Base-by-base conservation (phyloP, 1,140 invertebrate genomes). In the Megalopta genalis region DNA sequence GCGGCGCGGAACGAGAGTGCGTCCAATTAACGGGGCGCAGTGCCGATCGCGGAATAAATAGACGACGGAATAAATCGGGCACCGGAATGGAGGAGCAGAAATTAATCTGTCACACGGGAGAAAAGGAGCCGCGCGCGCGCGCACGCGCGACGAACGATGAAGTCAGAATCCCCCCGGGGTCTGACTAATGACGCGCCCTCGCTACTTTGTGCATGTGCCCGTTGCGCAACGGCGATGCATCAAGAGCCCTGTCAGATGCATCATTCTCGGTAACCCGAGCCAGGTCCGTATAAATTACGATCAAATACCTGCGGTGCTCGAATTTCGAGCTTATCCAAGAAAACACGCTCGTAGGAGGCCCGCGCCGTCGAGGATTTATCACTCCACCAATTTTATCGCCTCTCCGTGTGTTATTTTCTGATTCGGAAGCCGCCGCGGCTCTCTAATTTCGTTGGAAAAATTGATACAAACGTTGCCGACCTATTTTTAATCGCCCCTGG, bases 101-200 rank as follows among this genome's bases (percentile, higher is more conserved):
- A n/a, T n/a, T 86, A 77, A 86, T 67, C 77, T 75, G 77, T 74
- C 82, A 39, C 82, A 39, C n/a, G 57, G 62, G 80, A 86, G 84
- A 83, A 86, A 83, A 85, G 82, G 80, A 82, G 72, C n/a, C n/a
- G n/a, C n/a, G n/a, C 72, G 69, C 63, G 32, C 21, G 16, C 18
- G 16, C 82, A 72, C 72, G 69, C 66, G 27, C 18, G 14, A n/a
- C n/a, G 63, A 65, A 37, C 25, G 49, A 16, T 54, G n/a, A 37
- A 77, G 68, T 78, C 68, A 65, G 46, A 49, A n/a, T n/a, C n/a
- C n/a, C n/a, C 25, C 21, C 23, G 52, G 8, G 7, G 85, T 86
- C 85, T 86, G 84, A 86, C 85, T 86, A 86, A 86, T 86, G 77
- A 67, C 73, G 72, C 76, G 64, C 59, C 80, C 64, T 23, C 39